These are phyloP conservation scores for Monopterus albus DNA, from an alignment of 2,113 vertebrate genomes.

Conservation along the genomic window DNA sequence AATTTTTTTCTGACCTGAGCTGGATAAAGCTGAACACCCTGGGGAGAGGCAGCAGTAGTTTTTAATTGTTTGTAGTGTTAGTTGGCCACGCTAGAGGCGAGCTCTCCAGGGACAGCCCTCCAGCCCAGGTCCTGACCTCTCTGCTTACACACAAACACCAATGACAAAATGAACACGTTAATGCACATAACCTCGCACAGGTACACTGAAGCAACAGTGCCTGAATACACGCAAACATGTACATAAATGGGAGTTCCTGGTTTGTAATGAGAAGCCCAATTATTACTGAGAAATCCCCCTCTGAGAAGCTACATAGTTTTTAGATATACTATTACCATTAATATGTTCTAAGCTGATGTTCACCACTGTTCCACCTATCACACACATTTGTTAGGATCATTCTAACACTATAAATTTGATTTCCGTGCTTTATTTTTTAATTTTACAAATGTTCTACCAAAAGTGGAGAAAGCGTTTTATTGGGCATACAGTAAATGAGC, in stretches of 20 bases:
- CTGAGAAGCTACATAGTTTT: not conserved
- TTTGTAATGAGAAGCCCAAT: slow-evolving; percentile 15
- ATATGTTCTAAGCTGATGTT: too few relatives aligned
- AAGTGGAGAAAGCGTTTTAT: too few relatives aligned
- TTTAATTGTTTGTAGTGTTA: slow-evolving; percentile 81
- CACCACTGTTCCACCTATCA: too few relatives aligned
- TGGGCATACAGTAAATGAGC: too few relatives aligned
- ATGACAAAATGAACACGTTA: slow-evolving; percentile 38
- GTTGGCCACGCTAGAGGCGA: slow-evolving; percentile 71
- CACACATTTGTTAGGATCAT: too few relatives aligned
- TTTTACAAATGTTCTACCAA: too few relatives aligned
- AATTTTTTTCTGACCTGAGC: slow-evolving; percentile 60
- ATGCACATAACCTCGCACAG: slow-evolving; percentile 35
- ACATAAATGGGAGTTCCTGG: not conserved
- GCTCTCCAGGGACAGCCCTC: slow-evolving; percentile 67
- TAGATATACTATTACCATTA: too few relatives aligned
- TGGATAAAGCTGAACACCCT: slow-evolving; percentile 51
- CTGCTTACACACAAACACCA: slow-evolving; percentile 62
- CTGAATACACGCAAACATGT: slow-evolving; percentile 18
- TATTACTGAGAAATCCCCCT: not conserved
- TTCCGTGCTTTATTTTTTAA: too few relatives aligned
- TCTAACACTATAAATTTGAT: too few relatives aligned
- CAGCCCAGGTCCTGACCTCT: slow-evolving; percentile 72
- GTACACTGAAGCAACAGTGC: slow-evolving; percentile 35
- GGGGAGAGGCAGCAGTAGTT: slow-evolving; percentile 50